phyloP scores from a whole-genome alignment of 2,113 vertebrate genomes.

The Pelodiscus sinensis region DNA sequence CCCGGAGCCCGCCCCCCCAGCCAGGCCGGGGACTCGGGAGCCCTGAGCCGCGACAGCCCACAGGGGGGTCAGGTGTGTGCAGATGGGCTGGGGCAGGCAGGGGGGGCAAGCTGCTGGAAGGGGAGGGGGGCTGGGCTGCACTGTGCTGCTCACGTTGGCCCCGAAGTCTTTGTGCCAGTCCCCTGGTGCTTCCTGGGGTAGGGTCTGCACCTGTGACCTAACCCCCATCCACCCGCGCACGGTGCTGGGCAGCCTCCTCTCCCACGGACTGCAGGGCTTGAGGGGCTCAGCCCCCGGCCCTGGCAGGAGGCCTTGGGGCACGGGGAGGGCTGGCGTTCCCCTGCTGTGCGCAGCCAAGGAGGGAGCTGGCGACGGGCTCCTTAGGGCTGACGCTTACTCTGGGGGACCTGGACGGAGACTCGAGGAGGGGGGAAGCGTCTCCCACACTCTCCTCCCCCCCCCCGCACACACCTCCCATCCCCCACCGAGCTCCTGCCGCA shows the following conservation, averaged over 20 bases:
- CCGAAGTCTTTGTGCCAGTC: not conserved
- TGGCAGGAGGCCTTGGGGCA: too few relatives aligned
- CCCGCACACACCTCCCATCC: too few relatives aligned
- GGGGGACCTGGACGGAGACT: not conserved
- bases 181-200: not conserved
- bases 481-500: not conserved
- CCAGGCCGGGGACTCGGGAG: not conserved
- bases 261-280: not conserved
- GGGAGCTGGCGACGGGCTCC: not conserved
- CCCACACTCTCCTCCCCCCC: not conserved
- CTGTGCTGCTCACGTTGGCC: not conserved
- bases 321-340: not conserved
- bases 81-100: not conserved
- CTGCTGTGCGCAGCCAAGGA: not conserved
- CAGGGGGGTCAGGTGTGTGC: not conserved
- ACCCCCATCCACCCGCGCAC: too few relatives aligned
- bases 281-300: not conserved
- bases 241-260: not conserved
- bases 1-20: too few relatives aligned
- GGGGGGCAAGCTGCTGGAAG: not conserved
- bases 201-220: not conserved
- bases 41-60: not conserved
- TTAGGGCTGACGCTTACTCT: not conserved
- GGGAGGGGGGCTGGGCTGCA: not conserved
- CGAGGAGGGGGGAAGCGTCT: not conserved